These are phyloP conservation scores for Thalassoma bifasciatum DNA, from an alignment of 2,113 vertebrate species.

Conservation along the genomic window DNA sequence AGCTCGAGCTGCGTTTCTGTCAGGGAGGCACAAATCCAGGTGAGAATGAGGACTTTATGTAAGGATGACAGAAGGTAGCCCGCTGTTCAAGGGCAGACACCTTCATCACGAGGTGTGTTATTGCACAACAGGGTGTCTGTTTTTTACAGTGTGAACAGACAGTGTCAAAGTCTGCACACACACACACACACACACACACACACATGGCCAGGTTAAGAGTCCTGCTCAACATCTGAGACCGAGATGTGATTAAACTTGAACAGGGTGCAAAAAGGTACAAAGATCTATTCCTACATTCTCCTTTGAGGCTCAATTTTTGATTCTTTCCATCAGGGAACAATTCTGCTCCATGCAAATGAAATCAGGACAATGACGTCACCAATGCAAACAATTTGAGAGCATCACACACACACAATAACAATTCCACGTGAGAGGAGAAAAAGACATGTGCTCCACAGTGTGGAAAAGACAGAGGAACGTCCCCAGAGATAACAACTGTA, in stretches of 20 bases:
- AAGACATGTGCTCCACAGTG: conserved; percentile 15
- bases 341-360: conserved; percentile 6
- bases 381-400: conserved; percentile 15
- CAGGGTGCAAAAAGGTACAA: no score
- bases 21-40: background rate
- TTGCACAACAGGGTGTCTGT: conserved; percentile 1
- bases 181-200: conserved; percentile 36
- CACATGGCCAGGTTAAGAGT: no score
- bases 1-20: background rate
- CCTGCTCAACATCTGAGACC: conserved; percentile 12
- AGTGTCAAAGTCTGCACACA: conserved; percentile 8
- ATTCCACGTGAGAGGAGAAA: conserved; percentile 20
- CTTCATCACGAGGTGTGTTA: conserved; percentile 15
- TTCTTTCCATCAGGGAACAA: no score
- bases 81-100: background rate
- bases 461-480: conserved; percentile 13
- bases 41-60: background rate
- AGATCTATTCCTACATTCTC: no score
- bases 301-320: no score
- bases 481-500: conserved; percentile 12
- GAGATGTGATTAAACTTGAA: background rate
- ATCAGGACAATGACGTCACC: conserved; percentile 11
- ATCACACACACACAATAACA: background rate
- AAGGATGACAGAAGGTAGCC: background rate
- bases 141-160: conserved; percentile 24